These are phyloP conservation scores for Lordiphosa andalusiaca DNA, from an alignment of 2,888 invertebrate genomes.

Conservation along the genomic window DNA sequence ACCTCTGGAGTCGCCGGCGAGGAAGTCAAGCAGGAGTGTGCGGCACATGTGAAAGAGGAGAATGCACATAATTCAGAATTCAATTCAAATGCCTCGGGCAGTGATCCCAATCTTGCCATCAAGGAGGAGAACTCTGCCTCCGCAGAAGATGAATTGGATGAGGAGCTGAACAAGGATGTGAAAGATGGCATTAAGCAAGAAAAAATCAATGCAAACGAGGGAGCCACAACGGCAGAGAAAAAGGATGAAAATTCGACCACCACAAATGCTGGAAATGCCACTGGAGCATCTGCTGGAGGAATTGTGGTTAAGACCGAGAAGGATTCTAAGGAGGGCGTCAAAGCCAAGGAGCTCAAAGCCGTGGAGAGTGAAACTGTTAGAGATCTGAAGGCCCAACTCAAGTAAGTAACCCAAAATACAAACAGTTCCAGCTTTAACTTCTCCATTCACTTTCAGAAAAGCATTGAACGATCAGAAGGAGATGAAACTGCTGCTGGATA, in stretches of 20 bases:
- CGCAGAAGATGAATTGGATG: slow-evolving; percentile 77
- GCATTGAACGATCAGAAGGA: slow-evolving; percentile 96
- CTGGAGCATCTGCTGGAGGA: neutral
- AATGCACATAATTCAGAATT: slow-evolving; percentile 38
- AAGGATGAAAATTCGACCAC: slow-evolving; percentile 81
- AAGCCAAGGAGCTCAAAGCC: slow-evolving; percentile 84
- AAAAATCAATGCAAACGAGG: slow-evolving; percentile 76
- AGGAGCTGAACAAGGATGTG: slow-evolving; percentile 75
- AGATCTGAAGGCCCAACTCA: slow-evolving; percentile 94
- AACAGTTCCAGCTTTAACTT: neutral
- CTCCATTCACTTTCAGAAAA: slow-evolving; percentile 83
- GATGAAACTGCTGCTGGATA: slow-evolving; percentile 94
- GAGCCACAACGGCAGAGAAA: slow-evolving; percentile 83
- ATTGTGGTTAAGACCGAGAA: slow-evolving; percentile 84
- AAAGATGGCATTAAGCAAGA: slow-evolving; percentile 81
- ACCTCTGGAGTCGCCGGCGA: slow-evolving; percentile 73
- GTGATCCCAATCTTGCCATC: slow-evolving; percentile 80
- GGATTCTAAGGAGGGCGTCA: slow-evolving; percentile 83
- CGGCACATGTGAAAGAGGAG: slow-evolving; percentile 79
- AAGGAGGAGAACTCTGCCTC: slow-evolving; percentile 82
- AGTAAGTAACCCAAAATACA: slow-evolving; percentile 83
- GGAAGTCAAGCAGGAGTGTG: slow-evolving; percentile 81
- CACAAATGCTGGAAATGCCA: slow-evolving; percentile 59
- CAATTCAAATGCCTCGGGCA: slow-evolving; percentile 37
- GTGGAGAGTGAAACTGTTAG: slow-evolving; percentile 83